A percentile compares a stretch with the other conserved stretches of the same genome.
Conservation (phyloP, 1,140 invertebrate genomes). For the Drosophila santomea region DNA sequence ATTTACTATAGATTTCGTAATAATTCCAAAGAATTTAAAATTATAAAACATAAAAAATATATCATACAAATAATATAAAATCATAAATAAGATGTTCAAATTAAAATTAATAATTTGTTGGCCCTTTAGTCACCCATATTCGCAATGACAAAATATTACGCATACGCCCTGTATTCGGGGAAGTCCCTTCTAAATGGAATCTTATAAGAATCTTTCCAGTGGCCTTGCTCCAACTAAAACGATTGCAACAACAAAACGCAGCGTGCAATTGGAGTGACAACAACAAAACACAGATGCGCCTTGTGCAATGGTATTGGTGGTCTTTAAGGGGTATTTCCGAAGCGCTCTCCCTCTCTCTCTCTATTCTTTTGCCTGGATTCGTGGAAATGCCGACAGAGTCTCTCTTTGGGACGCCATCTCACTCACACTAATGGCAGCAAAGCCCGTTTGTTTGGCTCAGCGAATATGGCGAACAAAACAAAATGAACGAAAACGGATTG, state of each 20-base stretch:
- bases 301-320: constrained; percentile 1
- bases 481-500: constrained; percentile 61
- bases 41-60: neutral
- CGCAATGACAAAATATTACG: neutral
- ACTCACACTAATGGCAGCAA: neutral
- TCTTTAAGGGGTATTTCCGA: constrained; percentile 28
- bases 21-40: neutral
- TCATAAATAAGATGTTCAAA: neutral
- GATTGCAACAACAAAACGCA: constrained; percentile 6
- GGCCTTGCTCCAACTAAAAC: constrained; percentile 45
- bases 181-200: constrained; percentile 10
- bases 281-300: neutral
- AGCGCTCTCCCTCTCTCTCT: constrained; percentile 1
- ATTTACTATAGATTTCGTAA: neutral
- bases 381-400: constrained; percentile 8
- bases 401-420: constrained; percentile 15
- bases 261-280: constrained; percentile 4
- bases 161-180: constrained; percentile 36
- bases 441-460: constrained; percentile 56
- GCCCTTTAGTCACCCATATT: neutral
- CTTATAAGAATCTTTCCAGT: constrained; percentile 58
- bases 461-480: constrained; percentile 74
- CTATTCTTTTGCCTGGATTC: constrained; percentile 7
- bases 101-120: too few species aligned
- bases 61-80: too few species aligned